A percentile compares a stretch with the other conserved stretches of the same genome.
Evolutionary conservation across 1,140 invertebrate genomes (phyloP).

Genomic region (Zophobas atratus): DNA sequence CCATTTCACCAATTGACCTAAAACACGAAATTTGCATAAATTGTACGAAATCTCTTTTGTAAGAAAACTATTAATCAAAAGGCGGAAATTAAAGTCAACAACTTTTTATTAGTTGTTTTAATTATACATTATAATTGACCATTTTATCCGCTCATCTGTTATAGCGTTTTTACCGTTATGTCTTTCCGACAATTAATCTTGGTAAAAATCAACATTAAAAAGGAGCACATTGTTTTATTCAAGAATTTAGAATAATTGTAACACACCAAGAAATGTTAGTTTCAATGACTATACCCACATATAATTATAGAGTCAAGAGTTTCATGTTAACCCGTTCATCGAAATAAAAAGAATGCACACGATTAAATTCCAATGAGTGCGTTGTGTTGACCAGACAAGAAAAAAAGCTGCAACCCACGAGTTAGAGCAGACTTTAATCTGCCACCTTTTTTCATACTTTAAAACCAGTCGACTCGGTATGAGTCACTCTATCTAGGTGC

Average conservation of each 20-base stretch:
- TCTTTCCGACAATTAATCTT: neutral
- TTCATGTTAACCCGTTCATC: neutral
- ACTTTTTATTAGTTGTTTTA: neutral
- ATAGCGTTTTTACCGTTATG: neutral
- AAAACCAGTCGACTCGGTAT: constrained; percentile 28
- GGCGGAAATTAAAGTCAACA: neutral
- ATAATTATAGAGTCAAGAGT: neutral
- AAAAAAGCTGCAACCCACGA: constrained; percentile 35
- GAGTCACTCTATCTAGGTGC: constrained; percentile 19
- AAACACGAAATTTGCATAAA: constrained; percentile 50
- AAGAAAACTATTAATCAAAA: constrained; percentile 1
- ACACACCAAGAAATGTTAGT: no score
- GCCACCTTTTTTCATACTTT: constrained; percentile 18
- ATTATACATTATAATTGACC: neutral
- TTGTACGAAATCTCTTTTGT: neutral
- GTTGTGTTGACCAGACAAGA: constrained; percentile 24
- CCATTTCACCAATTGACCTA: constrained; percentile 77
- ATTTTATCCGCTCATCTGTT: neutral
- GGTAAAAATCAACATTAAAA: no score
- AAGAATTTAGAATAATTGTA: no score
- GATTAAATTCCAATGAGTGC: constrained; percentile 37
- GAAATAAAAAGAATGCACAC: constrained; percentile 5
- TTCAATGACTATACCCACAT: no score
- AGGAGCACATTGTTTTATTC: no score
- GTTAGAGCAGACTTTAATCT: constrained; percentile 10